A percentile compares a stretch with the other conserved stretches of the same genome.
Conservation (phyloP, 2,797 vertebrate species). For the Lacerta bilineata region DNA sequence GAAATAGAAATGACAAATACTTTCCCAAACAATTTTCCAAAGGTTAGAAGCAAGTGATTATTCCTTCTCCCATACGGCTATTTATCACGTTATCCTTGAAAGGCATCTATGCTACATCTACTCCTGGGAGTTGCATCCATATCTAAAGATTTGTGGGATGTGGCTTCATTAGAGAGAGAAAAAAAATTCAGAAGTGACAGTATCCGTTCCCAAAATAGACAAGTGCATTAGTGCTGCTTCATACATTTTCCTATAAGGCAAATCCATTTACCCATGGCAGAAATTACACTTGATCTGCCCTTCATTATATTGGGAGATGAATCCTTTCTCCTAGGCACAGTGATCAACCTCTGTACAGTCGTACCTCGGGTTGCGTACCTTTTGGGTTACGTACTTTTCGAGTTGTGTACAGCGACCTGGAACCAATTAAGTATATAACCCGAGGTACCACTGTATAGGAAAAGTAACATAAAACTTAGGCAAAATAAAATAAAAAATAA, state of each 20-base stretch:
- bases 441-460: background rate
- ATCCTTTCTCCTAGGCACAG: background rate
- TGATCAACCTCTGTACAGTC: background rate
- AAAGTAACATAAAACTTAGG: background rate
- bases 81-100: background rate
- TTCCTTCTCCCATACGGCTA: background rate
- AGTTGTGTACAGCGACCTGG: too few relatives aligned
- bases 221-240: slow-evolving; percentile 8
- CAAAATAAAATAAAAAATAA: too few relatives aligned
- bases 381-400: too few relatives aligned
- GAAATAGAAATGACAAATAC: background rate
- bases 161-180: background rate
- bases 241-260: background rate
- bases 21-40: slow-evolving; percentile 1
- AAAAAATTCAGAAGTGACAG: background rate
- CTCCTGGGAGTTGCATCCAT: background rate
- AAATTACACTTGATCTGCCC: slow-evolving; percentile 21
- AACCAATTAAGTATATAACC: too few relatives aligned
- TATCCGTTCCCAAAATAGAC: slow-evolving; percentile 15
- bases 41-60: slow-evolving; percentile 13
- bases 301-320: background rate
- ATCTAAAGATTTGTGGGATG: slow-evolving; percentile 16
- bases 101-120: background rate
- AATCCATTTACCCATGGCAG: slow-evolving; percentile 17
- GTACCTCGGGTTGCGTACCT: too few relatives aligned